Percentiles rank a stretch among this genome's conserved stretches.
These are phyloP conservation scores for human DNA, from an alignment of 2,113 vertebrate species.

Conservation along the genomic window DNA sequence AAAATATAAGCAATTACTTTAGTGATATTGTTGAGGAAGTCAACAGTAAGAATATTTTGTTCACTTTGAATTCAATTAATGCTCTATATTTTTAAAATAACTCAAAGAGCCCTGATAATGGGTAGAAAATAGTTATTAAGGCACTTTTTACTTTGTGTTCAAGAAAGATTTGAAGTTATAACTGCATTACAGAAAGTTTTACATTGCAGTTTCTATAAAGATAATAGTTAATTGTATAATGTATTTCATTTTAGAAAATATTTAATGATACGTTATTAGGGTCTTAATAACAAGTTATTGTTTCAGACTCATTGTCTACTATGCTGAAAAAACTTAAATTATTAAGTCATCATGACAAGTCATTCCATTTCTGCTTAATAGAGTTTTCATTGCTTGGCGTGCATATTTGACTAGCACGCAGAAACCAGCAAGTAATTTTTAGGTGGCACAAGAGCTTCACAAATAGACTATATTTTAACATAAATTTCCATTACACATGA, in stretches of 20 bases:
- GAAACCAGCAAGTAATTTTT: neutral
- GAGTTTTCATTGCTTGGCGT: neutral
- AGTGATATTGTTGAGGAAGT: neutral
- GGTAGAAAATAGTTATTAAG: neutral
- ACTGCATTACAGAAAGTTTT: neutral
- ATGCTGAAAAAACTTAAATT: neutral
- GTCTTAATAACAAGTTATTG: conserved; percentile 32
- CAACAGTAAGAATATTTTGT: conserved; percentile 24
- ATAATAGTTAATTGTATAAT: neutral
- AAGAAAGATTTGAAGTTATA: neutral
- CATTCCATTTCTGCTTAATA: neutral
- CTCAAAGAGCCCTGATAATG: neutral
- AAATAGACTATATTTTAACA: neutral
- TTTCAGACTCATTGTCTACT: neutral
- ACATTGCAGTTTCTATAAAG: neutral
- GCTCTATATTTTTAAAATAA: neutral
- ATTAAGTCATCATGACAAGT: neutral
- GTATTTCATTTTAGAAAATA: conserved; percentile 28
- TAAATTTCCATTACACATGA: neutral
- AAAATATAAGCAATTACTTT: neutral
- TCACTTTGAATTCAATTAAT: neutral
- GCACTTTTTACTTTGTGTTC: neutral
- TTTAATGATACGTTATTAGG: neutral
- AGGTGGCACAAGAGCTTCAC: neutral
- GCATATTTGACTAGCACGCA: neutral